A percentile compares a stretch with the other conserved stretches of the same genome.
These are phyloP conservation scores for Saturnia japonica DNA, from an alignment of 2,888 invertebrate species.

Conservation along the genomic window DNA sequence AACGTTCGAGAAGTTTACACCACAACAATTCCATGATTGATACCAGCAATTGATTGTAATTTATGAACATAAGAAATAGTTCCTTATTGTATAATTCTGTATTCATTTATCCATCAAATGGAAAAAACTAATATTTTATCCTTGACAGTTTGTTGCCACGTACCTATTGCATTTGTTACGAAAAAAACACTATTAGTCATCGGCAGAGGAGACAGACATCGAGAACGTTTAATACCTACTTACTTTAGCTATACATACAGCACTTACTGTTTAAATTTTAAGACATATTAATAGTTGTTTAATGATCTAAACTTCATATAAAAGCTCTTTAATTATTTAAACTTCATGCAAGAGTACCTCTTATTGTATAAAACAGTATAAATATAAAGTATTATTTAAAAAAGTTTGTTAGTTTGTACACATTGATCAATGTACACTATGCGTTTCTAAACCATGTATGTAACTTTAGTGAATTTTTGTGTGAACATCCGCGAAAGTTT, in stretches of 20 bases:
- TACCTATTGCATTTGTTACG: not conserved
- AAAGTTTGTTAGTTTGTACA: no score
- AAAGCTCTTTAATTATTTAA: no score
- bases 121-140: conserved; percentile 3
- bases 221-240: not conserved
- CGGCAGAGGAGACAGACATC: not conserved
- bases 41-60: conserved; percentile 3
- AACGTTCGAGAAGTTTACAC: not conserved
- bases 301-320: no score
- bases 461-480: no score
- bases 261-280: not conserved
- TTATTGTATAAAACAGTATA: no score
- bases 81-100: not conserved
- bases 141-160: conserved; percentile 10
- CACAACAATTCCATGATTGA: not conserved
- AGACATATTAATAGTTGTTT: not conserved
- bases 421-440: no score
- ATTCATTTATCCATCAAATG: conserved; percentile 5
- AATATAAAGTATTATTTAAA: no score
- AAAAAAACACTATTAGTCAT: conserved; percentile 14
- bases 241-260: not conserved
- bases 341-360: no score
- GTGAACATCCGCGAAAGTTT: no score
- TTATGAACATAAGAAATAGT: not conserved
- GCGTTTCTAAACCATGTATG: no score